Evolutionary conservation across 2,113 vertebrate genomes (phyloP), one percentile per base, ranked within the genome.

Genomic region (Axis porcinus): DNA sequence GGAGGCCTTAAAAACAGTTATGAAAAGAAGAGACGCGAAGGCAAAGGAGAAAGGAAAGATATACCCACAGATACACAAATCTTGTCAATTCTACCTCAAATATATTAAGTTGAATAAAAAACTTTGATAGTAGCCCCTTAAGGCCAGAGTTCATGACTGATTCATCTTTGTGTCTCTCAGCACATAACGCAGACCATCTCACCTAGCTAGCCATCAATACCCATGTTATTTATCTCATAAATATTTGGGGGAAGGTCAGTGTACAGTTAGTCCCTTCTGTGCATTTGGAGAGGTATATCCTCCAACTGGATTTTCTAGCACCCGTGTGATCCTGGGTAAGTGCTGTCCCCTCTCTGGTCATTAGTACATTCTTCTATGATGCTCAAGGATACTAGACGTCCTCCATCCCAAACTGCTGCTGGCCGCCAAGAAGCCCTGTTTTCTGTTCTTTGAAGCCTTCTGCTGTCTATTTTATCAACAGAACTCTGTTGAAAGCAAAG

Each of bases 401-500:
- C 14, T 40, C 14, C 45, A 74, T 19, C 6, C 45, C 43, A 79
- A 47, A 7, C 19, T 89, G 36, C 58, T 47, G 52, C 12, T 74
- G 83, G 17, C 28, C 13, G 16, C 79, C 57, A 85, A 43, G 57
- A 89, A 62, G 21, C 3, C 28, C 43, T 62, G 21, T 74, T 60
- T 89, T 33, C 43, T 91, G 19, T 33, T 11, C 17, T 84, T 25
- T 67, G 43, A 74, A 9, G 14, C 74, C 33, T 87, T 91, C 7
- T 36, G 15, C 19, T 62, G 21, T 43, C 40, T 84, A 70, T 89
- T 16, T 79, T 89, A 23, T 85, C 40, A 88, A 83, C 30, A 93
- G 43, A 93, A 88, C 43, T 64, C 21, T 70, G 60, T 87, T 33
- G 84, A 62, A 88, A 70, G 52, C n/a, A 79, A 85, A 94, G 52